A percentile compares a stretch with the other conserved stretches of the same genome.
phyloP scores from a whole-genome alignment of 2,888 invertebrate species.

The Acanthococcus lagerstroemiae region DNA sequence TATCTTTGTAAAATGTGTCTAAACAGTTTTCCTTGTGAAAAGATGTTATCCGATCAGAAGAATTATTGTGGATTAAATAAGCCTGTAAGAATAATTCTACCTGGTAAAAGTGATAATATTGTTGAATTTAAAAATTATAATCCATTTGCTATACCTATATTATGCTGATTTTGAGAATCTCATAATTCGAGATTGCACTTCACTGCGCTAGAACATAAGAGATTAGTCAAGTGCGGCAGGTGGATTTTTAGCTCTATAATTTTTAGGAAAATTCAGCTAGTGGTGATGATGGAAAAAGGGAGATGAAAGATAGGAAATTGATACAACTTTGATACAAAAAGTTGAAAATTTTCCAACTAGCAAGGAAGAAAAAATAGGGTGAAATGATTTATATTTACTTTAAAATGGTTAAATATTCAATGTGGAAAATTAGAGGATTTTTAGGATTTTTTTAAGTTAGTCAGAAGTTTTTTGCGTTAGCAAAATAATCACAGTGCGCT shows the following conservation, averaged over 20 bases:
- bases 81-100: neutral
- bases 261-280: neutral
- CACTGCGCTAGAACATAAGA: no score
- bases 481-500: neutral
- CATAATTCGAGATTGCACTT: no score
- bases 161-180: conserved; percentile 4
- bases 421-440: neutral
- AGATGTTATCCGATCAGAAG: conserved; percentile 1
- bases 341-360: neutral
- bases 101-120: neutral
- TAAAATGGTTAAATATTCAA: no score
- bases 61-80: conserved; percentile 4
- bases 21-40: conserved; percentile 7
- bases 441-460: neutral
- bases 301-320: neutral
- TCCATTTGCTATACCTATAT: conserved; percentile 8
- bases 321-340: neutral
- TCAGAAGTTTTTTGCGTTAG: neutral
- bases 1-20: conserved; percentile 8
- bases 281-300: neutral
- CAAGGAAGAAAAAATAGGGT: neutral
- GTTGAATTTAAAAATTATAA: conserved; percentile 6
- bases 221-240: neutral
- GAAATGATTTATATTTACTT: neutral
- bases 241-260: neutral